phyloP scores from a whole-genome alignment of 2,888 invertebrate species.

The Exocentrus adspersus region DNA sequence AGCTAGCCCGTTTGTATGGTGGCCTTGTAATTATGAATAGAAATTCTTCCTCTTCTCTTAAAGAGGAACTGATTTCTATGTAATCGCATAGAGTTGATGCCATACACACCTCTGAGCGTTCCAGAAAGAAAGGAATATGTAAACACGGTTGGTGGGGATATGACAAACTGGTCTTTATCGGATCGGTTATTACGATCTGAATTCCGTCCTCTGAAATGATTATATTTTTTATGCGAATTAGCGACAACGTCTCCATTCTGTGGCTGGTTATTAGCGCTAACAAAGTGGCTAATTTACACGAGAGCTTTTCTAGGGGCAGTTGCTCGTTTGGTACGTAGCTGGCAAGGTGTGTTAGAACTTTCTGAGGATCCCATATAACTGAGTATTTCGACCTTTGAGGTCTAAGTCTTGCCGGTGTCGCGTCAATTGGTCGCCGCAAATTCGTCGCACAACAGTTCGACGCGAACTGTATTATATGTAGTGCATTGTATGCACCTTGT shows the following conservation, averaged over 20 bases:
- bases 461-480: too few species aligned
- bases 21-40: background rate
- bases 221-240: constrained; percentile 1
- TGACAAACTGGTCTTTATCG: background rate
- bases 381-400: too few species aligned
- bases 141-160: background rate
- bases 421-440: too few species aligned
- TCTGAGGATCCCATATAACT: too few species aligned
- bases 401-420: too few species aligned
- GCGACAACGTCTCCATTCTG: constrained; percentile 3
- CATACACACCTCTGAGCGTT: background rate
- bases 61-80: background rate
- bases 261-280: constrained; percentile 9
- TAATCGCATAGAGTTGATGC: background rate
- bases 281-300: background rate
- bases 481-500: too few species aligned
- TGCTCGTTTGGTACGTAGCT: background rate
- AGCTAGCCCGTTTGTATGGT: background rate
- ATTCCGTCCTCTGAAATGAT: background rate
- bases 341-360: constrained; percentile 4
- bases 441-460: too few species aligned
- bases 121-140: background rate
- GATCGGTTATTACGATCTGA: background rate
- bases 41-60: background rate
- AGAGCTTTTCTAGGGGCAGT: background rate